Evolutionary conservation across 2,888 invertebrate genomes (phyloP), one percentile per base, ranked within the genome.

Genomic region (Habrosyne pyritoides): DNA sequence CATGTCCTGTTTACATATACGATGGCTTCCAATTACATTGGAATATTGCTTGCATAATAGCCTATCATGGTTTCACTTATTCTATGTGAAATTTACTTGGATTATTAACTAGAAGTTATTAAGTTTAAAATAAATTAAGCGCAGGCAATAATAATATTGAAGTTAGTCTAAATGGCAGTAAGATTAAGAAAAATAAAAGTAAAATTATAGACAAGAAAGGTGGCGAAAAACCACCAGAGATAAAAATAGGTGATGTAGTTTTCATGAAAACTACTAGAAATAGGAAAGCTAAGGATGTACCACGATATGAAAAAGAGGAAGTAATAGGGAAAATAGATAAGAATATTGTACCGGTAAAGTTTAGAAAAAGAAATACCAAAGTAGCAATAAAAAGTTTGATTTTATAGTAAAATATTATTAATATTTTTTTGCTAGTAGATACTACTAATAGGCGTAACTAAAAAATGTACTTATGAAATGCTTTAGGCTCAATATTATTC

Each of bases 1-100:
- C 79, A 77, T 67, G 69, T 63, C 73, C 68, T 79, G 77, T 80
- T 79, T 79, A 77, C 61, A 54, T 59, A 61, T 73, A 66, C 67
- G 67, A 74, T 73, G 73, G 70, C 71, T 73, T 68, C 75, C 76
- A 79, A 79, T 79, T 76, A 79, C 67, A 67, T 61, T 64, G 64
- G 70, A 71, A 72, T 71, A 18, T 42, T 18, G 14, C 18, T 42
- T 1, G 6, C 6, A 18, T 42, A 42, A 42, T 42, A 18, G 18
- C 18, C 8, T 42, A 42, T 42, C 18, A 18, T 18, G 18, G 36
- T 0, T 36, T 36, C 12, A 36, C 14, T 36, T 24, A 24, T 7
- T 24, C 24, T 24, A 5, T 24, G 24, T 5, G 24, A 7, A 24
- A n/a, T n/a, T n/a, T n/a, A n/a, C n/a, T 24, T 5, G 24, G 24